Evolutionary conservation across 1,140 invertebrate genomes (phyloP).

Genomic region (Atopsyche davidsoni): DNA sequence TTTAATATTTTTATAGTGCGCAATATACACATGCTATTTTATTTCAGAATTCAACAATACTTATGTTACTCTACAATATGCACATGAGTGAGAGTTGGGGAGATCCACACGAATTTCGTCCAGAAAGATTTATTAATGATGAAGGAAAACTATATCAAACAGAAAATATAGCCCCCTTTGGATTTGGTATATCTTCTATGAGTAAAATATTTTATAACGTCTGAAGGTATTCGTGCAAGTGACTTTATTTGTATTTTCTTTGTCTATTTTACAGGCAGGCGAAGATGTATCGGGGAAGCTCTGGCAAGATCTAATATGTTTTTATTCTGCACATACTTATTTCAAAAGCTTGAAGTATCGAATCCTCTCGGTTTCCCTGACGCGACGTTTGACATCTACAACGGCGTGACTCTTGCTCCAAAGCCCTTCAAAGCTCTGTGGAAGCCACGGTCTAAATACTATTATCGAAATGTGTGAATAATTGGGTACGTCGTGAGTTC

Average conservation of each 20-base stretch:
- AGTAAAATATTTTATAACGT: slow-evolving; percentile 4
- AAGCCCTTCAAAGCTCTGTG: slow-evolving; percentile 20
- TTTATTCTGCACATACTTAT: slow-evolving; percentile 43
- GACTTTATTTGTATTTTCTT: slow-evolving; percentile 13
- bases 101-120: slow-evolving; percentile 60
- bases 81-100: slow-evolving; percentile 67
- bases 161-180: slow-evolving; percentile 62
- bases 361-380: neutral
- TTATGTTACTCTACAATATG: slow-evolving; percentile 61
- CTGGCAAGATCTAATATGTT: slow-evolving; percentile 53
- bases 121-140: slow-evolving; percentile 64
- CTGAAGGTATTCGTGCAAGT: slow-evolving; percentile 2
- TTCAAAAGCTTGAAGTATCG: slow-evolving; percentile 22
- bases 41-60: slow-evolving; percentile 57
- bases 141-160: slow-evolving; percentile 53
- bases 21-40: neutral
- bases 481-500: too few species aligned
- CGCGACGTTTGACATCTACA: slow-evolving; percentile 1
- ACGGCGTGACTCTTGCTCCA: slow-evolving; percentile 14
- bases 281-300: slow-evolving; percentile 57
- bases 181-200: slow-evolving; percentile 52
- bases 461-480: too few species aligned
- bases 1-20: too few species aligned
- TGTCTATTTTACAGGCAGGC: slow-evolving; percentile 48
- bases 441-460: slow-evolving; percentile 5